Evolutionary conservation across 2,797 vertebrate species (phyloP).

Genomic region (Halcyon chelicuti): DNA sequence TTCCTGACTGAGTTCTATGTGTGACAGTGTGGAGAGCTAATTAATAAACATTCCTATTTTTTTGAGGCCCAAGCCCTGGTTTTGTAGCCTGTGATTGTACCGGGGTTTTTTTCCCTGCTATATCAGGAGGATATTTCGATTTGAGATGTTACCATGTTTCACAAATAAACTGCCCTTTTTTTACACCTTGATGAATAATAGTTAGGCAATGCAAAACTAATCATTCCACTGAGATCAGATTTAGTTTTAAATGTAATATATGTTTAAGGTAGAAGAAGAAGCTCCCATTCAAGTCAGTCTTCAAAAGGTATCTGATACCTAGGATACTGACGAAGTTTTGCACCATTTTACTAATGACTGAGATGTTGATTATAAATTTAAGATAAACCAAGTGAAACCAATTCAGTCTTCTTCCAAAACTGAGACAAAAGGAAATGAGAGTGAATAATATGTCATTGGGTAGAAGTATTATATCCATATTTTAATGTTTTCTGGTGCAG

Average conservation of each 20-base stretch:
- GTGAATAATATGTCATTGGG: neutral
- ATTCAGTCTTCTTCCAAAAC: neutral
- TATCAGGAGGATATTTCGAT: neutral
- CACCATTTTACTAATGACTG: neutral
- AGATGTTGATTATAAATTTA: neutral
- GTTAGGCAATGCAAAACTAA: neutral
- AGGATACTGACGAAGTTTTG: neutral
- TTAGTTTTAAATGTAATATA: neutral
- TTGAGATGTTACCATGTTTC: neutral
- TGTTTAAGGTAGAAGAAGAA: neutral
- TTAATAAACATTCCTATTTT: neutral
- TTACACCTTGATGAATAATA: neutral
- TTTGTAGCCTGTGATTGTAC: neutral
- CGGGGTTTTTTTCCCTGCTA: fast-evolving
- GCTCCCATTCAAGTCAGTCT: neutral
- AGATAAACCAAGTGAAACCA: neutral
- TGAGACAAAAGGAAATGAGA: neutral
- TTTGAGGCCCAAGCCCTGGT: neutral
- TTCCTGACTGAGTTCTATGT: neutral
- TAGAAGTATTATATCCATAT: neutral
- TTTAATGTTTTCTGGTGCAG: neutral
- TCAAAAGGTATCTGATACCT: neutral
- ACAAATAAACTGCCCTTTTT: neutral
- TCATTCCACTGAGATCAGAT: neutral
- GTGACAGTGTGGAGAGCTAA: neutral